Percentiles rank a stretch among this genome's conserved stretches.
Evolutionary conservation across 1,140 invertebrate species (phyloP).

Genomic region (Eueides isabella): DNA sequence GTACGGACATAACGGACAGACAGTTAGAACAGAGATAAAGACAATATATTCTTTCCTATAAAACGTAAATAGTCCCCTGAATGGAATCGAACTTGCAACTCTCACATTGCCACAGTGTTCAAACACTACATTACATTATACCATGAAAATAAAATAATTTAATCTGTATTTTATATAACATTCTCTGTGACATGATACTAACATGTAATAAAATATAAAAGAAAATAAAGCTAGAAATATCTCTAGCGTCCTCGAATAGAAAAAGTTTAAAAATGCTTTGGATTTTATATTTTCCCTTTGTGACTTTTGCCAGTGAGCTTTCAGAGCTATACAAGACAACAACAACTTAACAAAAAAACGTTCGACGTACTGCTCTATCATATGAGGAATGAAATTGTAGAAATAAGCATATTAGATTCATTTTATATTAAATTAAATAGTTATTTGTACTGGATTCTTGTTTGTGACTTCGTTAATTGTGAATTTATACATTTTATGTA

Average conservation of each 20-base stretch:
- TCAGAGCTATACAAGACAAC: constrained; percentile 30
- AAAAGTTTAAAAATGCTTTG: constrained; percentile 16
- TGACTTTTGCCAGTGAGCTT: constrained; percentile 31
- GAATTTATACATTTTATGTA: too few species aligned
- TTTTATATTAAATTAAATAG: not conserved
- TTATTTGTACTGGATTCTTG: too few species aligned
- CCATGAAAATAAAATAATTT: not conserved
- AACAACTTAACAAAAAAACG: constrained; percentile 36
- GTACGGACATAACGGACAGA: too few species aligned
- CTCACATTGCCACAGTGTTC: too few species aligned
- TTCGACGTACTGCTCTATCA: constrained; percentile 16
- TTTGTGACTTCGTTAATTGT: too few species aligned
- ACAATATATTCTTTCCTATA: too few species aligned
- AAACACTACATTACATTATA: too few species aligned
- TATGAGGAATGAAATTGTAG: not conserved
- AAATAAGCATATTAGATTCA: not conserved
- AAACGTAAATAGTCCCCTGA: too few species aligned
- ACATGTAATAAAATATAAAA: not conserved
- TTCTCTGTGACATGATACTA: not conserved
- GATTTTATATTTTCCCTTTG: constrained; percentile 36
- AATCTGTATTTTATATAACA: not conserved
- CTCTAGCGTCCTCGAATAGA: constrained; percentile 22
- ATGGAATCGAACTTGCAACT: too few species aligned
- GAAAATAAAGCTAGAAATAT: constrained; percentile 20
- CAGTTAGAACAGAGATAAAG: too few species aligned